phyloP scores from a whole-genome alignment of 2,888 invertebrate genomes.

The Nomada fucata region DNA sequence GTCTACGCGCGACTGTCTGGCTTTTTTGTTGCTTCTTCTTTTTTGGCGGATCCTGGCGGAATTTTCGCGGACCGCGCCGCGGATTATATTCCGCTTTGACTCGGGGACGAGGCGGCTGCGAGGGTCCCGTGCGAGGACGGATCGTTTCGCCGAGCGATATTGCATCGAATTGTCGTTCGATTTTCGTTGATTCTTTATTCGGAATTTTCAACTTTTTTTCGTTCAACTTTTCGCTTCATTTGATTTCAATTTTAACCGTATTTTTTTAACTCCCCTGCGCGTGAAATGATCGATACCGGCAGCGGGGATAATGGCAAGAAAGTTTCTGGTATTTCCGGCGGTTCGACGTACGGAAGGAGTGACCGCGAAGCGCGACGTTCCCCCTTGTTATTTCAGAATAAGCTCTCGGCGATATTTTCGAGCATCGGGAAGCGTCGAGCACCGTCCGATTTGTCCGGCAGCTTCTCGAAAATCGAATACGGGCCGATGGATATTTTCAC shows the following conservation, averaged over 20 bases:
- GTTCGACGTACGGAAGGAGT: not conserved
- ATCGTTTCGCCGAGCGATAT: too few relatives aligned
- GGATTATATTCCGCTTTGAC: too few relatives aligned
- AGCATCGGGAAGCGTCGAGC: not conserved
- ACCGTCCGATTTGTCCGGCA: not conserved
- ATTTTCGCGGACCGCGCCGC: not conserved
- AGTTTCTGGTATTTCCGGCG: not conserved
- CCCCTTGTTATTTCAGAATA: slow-evolving; percentile 23
- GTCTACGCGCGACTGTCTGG: not conserved
- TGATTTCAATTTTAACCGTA: too few relatives aligned
- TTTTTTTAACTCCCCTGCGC: not conserved
- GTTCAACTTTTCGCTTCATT: too few relatives aligned
- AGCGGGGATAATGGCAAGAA: slow-evolving; percentile 16
- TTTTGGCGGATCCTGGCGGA: not conserved
- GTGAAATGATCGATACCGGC: not conserved
- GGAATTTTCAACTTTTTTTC: too few relatives aligned
- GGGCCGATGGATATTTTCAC: slow-evolving; percentile 10
- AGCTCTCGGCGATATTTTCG: slow-evolving; percentile 13
- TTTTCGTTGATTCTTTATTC: too few relatives aligned
- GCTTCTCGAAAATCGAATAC: not conserved
- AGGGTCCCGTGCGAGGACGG: too few relatives aligned
- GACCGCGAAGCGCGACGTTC: not conserved
- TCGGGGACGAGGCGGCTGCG: too few relatives aligned
- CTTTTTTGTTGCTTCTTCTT: not conserved
- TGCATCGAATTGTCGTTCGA: too few relatives aligned